These are phyloP conservation scores for Scrobipalpa atriplicella DNA, from an alignment of 2,888 invertebrate species.

Conservation along the genomic window DNA sequence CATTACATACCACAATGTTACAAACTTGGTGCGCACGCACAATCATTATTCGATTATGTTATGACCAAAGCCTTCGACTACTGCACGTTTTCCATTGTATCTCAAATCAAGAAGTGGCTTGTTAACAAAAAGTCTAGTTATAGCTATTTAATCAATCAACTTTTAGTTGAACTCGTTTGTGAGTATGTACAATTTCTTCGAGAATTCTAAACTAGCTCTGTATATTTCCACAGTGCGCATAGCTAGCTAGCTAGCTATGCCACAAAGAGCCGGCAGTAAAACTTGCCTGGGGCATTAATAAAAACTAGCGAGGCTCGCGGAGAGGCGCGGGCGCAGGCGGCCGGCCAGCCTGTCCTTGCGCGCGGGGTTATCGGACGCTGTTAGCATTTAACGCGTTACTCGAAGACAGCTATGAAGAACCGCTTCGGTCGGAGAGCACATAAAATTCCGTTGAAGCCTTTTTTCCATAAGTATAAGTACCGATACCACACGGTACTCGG, in stretches of 20 bases:
- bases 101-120: neutral
- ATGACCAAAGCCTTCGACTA: constrained; percentile 39
- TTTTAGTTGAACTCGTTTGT: neutral
- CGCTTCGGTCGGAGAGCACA: constrained; percentile 66
- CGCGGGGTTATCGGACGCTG: constrained; percentile 78
- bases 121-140: too few species aligned
- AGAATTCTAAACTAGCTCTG: neutral
- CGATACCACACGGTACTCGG: constrained; percentile 71
- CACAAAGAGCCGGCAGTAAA: constrained; percentile 53
- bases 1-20: constrained; percentile 40
- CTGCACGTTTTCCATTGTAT: constrained; percentile 31
- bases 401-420: constrained; percentile 76
- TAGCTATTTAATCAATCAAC: neutral
- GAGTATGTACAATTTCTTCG: neutral
- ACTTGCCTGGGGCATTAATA: constrained; percentile 52
- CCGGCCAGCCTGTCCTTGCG: constrained; percentile 71
- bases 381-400: constrained; percentile 78
- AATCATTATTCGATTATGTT: constrained; percentile 37
- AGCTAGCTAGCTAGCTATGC: neutral
- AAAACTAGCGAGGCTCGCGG: constrained; percentile 55
- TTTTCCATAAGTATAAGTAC: constrained; percentile 69
- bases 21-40: constrained; percentile 38
- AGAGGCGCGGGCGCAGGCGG: constrained; percentile 28
- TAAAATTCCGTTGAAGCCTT: constrained; percentile 79
- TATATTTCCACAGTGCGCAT: neutral